These are phyloP conservation scores for Halictus ligatus DNA, from an alignment of 2,888 invertebrate genomes.

Conservation along the genomic window DNA sequence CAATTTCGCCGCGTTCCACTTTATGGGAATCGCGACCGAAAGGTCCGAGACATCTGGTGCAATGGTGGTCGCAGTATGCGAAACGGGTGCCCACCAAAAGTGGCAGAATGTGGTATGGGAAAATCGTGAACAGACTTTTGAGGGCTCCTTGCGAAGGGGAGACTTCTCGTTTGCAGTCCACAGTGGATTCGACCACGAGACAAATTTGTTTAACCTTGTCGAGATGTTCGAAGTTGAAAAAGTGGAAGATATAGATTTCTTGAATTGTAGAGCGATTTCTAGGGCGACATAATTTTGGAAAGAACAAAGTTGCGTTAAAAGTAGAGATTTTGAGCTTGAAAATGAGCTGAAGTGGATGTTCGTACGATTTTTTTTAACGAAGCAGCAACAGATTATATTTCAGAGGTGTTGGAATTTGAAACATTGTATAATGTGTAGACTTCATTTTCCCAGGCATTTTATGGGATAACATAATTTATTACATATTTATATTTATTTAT, in stretches of 20 bases:
- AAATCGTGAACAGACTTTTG: neutral
- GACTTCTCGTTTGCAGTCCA: neutral
- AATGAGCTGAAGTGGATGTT: neutral
- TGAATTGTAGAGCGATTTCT: neutral
- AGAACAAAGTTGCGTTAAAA: neutral
- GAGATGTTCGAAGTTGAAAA: neutral
- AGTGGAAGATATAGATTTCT: neutral
- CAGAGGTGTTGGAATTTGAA: neutral
- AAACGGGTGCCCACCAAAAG: neutral
- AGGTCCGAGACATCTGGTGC: neutral
- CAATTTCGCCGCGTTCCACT: constrained; percentile 10
- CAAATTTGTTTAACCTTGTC: neutral
- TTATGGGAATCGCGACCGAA: neutral
- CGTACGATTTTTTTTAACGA: neutral
- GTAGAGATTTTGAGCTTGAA: neutral
- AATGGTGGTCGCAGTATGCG: neutral
- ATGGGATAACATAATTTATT: neutral
- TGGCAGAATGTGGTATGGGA: neutral
- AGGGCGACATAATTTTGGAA: neutral
- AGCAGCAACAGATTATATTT: no score
- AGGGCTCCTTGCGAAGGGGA: neutral
- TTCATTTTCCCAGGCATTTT: neutral
- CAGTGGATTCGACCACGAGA: neutral
- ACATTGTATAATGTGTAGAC: neutral
- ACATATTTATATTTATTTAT: no score